Conservation (phyloP, 1,140 invertebrate genomes). For the Solenopsis invicta region DNA sequence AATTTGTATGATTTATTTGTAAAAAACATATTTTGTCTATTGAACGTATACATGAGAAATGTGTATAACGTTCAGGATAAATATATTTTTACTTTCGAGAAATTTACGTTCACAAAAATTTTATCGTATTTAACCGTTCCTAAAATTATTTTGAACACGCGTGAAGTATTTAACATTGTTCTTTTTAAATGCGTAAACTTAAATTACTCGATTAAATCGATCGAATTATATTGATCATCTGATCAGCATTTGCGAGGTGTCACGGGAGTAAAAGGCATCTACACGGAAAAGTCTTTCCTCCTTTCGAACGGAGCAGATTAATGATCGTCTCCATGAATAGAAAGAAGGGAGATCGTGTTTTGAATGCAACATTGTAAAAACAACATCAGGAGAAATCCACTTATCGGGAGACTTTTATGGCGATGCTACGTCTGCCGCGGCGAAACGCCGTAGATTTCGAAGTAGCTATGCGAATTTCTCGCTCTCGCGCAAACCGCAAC, state of each 20-base stretch:
- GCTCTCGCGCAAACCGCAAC: slow-evolving; percentile 10
- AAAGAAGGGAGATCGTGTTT: slow-evolving; percentile 71
- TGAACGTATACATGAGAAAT: background rate
- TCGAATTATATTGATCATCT: background rate
- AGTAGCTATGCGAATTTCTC: slow-evolving; percentile 60
- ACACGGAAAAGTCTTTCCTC: slow-evolving; percentile 24
- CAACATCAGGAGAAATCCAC: slow-evolving; percentile 69
- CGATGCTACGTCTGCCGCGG: slow-evolving; percentile 40
- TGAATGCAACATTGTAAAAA: slow-evolving; percentile 66
- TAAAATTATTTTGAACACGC: background rate
- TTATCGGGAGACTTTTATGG: slow-evolving; percentile 72
- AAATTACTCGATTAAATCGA: background rate
- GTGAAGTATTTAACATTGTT: background rate
- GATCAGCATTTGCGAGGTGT: background rate
- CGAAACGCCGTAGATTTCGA: slow-evolving; percentile 62
- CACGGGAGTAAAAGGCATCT: background rate
- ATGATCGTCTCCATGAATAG: slow-evolving; percentile 18
- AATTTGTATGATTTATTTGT: too few relatives aligned
- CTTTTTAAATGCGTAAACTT: background rate
- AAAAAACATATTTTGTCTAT: background rate
- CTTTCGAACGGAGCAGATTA: slow-evolving; percentile 14
- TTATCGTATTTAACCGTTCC: background rate
- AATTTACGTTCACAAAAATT: background rate
- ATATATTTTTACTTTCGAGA: slow-evolving; percentile 6
- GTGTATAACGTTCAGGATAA: background rate